These are phyloP conservation scores for Sylvia borin DNA, from an alignment of 2,797 vertebrate species.

Conservation along the genomic window DNA sequence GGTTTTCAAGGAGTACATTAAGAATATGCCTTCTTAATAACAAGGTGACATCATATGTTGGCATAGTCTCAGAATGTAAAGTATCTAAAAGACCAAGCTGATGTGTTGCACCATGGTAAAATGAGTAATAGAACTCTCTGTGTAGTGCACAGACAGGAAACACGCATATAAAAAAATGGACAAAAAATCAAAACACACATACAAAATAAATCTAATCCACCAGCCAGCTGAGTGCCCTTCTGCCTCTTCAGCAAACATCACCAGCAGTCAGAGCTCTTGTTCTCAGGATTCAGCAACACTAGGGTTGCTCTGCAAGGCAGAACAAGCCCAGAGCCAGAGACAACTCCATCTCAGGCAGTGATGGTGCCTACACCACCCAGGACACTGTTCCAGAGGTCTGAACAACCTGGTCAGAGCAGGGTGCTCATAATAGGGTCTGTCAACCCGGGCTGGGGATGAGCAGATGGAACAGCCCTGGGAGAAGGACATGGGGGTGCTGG, in stretches of 20 bases:
- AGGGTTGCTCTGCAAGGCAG: background rate
- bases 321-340: background rate
- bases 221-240: background rate
- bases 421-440: background rate
- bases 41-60: background rate
- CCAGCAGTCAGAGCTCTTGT: background rate
- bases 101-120: background rate
- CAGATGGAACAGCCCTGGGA: background rate
- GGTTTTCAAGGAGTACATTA: background rate
- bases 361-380: background rate
- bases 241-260: background rate
- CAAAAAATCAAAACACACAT: too few relatives aligned
- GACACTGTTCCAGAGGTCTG: background rate
- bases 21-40: background rate
- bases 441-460: background rate
- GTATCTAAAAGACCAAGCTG: background rate
- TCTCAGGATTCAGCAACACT: background rate
- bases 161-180: background rate
- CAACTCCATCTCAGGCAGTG: background rate
- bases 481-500: background rate
- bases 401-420: background rate
- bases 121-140: background rate
- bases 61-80: background rate
- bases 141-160: background rate
- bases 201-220: too few relatives aligned